Evolutionary conservation across 2,797 vertebrate species (phyloP), one percentile per base, ranked within the genome.

Genomic region (Gadopsis marmoratus): DNA sequence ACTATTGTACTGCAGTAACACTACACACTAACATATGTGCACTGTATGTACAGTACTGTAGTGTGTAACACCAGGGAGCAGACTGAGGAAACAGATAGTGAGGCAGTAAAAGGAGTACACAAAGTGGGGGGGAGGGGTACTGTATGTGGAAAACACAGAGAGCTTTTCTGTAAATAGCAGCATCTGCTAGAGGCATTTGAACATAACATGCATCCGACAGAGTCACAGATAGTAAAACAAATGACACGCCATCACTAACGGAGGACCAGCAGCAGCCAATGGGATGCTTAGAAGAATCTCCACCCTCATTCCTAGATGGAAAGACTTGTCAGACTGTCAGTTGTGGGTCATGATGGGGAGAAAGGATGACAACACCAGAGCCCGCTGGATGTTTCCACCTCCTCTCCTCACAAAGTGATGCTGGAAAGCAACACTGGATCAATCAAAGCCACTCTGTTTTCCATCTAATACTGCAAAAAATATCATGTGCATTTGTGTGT

Each of bases 251-350:
- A 79, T 65, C 47, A 47, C 37, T 33, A 33, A 54, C 35, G 1
- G 31, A 59, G 35, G 43, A 74, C 19, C 68, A 72, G 62, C 21
- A 53, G 29, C 12, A 62, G 58, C 76, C 81, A 84, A 71, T 74
- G 16, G 62, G 55, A 76, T 4, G 56, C 17, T 59, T 10, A 2
- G 31, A 59, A 51, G 29, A 60, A 29, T 16, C 33, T 60, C 43
- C 50, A 19, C 50, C 55, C 55, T 65, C 29, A 16, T 59, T 62
- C 48, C 41, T 41, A 35, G 45, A 47, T 67, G 31, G 60, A 61
- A 33, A 43, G 26, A 69, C 78, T 9, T 17, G 1, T 39, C 37
- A 39, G 37, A 3, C 26, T 62, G 50, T 56, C 54, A 29, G 55
- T 54, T 11, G 7, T 4, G 31, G 78, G 55, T 78, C 63, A 50